These are phyloP conservation scores for Gandaritis pyraliata DNA, from an alignment of 2,888 invertebrate genomes.

Conservation along the genomic window DNA sequence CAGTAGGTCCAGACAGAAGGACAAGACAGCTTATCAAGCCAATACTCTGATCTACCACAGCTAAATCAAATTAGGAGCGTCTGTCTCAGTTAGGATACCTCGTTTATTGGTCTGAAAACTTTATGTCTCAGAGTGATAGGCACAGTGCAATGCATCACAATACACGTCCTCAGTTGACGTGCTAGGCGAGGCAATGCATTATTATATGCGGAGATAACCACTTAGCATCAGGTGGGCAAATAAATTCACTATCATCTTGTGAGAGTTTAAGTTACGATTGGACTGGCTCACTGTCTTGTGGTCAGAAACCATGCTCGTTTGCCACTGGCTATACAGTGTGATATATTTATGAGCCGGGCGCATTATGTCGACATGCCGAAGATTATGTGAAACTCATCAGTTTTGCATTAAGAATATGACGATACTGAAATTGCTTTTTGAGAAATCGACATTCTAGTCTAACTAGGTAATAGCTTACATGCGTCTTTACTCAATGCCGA, in stretches of 20 bases:
- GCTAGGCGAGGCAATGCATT: no score
- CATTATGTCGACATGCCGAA: slow-evolving; percentile 30
- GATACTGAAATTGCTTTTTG: slow-evolving; percentile 26
- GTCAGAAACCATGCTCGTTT: slow-evolving; percentile 2
- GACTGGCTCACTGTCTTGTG: not conserved
- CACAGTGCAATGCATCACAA: no score
- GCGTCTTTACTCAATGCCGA: not conserved
- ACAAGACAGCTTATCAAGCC: not conserved
- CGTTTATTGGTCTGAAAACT: no score
- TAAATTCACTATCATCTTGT: no score
- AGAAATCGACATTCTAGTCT: slow-evolving; percentile 22
- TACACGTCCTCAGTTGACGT: no score
- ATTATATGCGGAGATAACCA: no score
- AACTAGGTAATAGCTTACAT: slow-evolving; percentile 22
- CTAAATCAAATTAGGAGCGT: no score
- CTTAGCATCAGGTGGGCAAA: no score
- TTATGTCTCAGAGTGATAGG: no score
- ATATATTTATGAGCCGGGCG: slow-evolving; percentile 41
- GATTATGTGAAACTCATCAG: slow-evolving; percentile 47
- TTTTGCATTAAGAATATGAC: slow-evolving; percentile 47
- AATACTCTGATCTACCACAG: not conserved
- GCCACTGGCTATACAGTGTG: slow-evolving; percentile 32
- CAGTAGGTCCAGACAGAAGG: not conserved
- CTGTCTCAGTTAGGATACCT: no score
- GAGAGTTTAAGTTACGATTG: no score